phyloP scores from a whole-genome alignment of 2,797 vertebrate genomes.

The Takifugu rubripes region DNA sequence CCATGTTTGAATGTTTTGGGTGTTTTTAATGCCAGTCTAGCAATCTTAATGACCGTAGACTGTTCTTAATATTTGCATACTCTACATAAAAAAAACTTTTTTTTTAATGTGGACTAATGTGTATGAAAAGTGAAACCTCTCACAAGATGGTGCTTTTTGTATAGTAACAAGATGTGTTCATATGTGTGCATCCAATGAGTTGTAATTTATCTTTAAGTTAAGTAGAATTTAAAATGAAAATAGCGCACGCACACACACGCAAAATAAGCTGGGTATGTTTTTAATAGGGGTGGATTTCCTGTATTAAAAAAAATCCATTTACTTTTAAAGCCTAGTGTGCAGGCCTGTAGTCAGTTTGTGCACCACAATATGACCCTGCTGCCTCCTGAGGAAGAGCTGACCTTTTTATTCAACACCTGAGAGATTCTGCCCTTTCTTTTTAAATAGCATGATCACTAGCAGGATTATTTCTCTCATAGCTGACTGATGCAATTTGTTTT shows the following conservation, averaged over 20 bases:
- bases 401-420: constrained; percentile 53
- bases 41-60: constrained; percentile 77
- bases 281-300: constrained; percentile 21
- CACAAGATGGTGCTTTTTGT: constrained; percentile 79
- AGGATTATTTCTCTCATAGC: constrained; percentile 78
- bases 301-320: constrained; percentile 52
- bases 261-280: constrained; percentile 56
- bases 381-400: constrained; percentile 50
- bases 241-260: constrained; percentile 54
- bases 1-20: constrained; percentile 76
- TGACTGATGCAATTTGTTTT: constrained; percentile 84
- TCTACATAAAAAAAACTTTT: constrained; percentile 41
- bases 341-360: constrained; percentile 60
- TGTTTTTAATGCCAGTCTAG: constrained; percentile 76
- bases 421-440: constrained; percentile 50
- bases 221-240: constrained; percentile 55
- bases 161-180: constrained; percentile 77
- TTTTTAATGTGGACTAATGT: constrained; percentile 49
- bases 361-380: constrained; percentile 46
- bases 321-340: constrained; percentile 81
- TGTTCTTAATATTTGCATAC: constrained; percentile 76
- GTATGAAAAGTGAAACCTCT: constrained; percentile 71
- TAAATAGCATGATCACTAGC: constrained; percentile 78
- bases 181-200: constrained; percentile 73
- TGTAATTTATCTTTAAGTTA: constrained; percentile 83